Evolutionary conservation across 2,797 vertebrate genomes (phyloP), one percentile per base, ranked within the genome.

Genomic region (Vipera latastei): DNA sequence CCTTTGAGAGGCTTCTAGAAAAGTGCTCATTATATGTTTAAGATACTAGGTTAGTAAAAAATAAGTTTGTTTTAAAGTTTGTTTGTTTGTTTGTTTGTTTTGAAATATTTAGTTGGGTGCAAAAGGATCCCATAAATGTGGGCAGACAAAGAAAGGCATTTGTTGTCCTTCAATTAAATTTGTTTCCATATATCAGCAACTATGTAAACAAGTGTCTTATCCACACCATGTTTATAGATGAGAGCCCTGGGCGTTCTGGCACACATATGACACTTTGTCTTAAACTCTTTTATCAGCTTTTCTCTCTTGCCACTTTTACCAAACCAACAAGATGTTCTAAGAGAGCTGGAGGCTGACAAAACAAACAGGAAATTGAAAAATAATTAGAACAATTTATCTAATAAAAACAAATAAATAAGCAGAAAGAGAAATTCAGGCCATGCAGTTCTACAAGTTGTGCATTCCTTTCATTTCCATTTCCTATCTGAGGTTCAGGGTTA

Each of bases 391-490:
- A 55, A 16, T 53, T n/a, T 91, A 89, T 61, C 48, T 91, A 93
- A 91, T 83, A 60, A 91, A 93, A 93, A 91, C 28, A 91, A 20
- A 93, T 63, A 56, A 93, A 93, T 28, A 63, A 63, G 20, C 28
- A 83, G 90, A 59, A 89, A 44, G 6, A 61, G 56, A 91, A 93
- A 91, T 18, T 11, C 3, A n/a, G 57, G 57, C 61, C 14, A 55
- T 53, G 26, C 56, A 61, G 22, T 88, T 88, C 22, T 89, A 88
- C 53, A 8, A 78, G 61, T 55, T 61, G 25, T 26, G n/a, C 38
- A 59, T n/a, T 85, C 25, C 28, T 16, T 78, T 78, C 48, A 78
- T 25, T 88, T 88, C 88, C 65, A 89, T 89, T 93, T 93, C 86
- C 65, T 83, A 57, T 91, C 86, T 48, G 44, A 56, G 25, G 8